Conservation (phyloP, 2,797 vertebrate genomes). For the Sylvilagus floridanus region DNA sequence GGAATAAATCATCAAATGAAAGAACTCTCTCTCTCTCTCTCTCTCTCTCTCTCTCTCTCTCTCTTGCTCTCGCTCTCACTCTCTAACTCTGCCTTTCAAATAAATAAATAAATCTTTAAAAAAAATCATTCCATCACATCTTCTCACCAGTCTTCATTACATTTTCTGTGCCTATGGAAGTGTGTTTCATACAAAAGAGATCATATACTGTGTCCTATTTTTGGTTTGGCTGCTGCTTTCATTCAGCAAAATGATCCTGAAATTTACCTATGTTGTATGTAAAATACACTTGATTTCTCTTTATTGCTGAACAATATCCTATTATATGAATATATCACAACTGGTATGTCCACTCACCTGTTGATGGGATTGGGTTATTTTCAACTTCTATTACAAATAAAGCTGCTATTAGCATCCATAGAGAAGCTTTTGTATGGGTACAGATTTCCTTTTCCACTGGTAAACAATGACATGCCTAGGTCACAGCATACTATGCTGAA, state of each 20-base stretch:
- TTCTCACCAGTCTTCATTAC: not conserved
- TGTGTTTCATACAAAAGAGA: not conserved
- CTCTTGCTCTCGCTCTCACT: too few relatives aligned
- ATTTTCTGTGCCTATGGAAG: not conserved
- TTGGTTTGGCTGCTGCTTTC: not conserved
- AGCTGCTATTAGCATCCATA: not conserved
- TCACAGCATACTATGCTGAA: not conserved
- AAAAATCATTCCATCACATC: not conserved
- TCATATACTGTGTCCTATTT: not conserved
- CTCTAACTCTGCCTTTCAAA: too few relatives aligned
- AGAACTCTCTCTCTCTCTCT: too few relatives aligned
- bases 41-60: too few relatives aligned
- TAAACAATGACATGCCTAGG: not conserved
- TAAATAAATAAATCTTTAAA: too few relatives aligned
- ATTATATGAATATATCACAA: not conserved
- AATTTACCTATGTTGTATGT: not conserved
- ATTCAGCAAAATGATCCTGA: not conserved
- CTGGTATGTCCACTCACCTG: not conserved
- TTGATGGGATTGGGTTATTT: not conserved
- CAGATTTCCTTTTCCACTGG: not conserved
- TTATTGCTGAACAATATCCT: not conserved
- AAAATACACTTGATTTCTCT: not conserved
- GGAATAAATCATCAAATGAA: too few relatives aligned
- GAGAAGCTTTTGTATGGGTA: not conserved
- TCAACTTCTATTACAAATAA: constrained; percentile 38